Evolutionary conservation across 2,888 invertebrate genomes (phyloP).

Genomic region (Callimorpha dominula): DNA sequence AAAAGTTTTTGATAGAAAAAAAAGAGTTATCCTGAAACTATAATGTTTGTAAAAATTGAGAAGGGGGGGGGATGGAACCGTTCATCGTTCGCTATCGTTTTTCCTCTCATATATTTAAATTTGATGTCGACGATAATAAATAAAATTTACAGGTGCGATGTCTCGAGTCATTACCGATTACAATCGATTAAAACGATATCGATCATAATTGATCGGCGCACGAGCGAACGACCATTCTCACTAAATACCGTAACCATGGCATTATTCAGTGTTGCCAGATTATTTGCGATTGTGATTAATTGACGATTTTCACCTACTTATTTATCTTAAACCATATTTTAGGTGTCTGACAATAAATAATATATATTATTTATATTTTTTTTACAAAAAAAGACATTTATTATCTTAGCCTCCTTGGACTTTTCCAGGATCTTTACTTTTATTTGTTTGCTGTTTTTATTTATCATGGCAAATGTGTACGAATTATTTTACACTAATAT

Average conservation of each 20-base stretch:
- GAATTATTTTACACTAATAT: no score
- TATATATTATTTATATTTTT: no score
- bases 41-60: not conserved
- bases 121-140: conserved; percentile 42
- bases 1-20: no score
- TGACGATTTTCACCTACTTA: not conserved
- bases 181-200: conserved; percentile 77
- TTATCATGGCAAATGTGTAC: no score
- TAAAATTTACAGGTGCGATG: conserved; percentile 73
- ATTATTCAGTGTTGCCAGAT: conserved; percentile 43
- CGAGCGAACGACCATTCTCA: conserved; percentile 67
- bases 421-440: no score
- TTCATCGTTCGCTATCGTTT: conserved; percentile 2
- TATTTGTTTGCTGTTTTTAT: no score
- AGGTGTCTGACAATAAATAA: no score
- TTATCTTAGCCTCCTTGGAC: no score
- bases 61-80: not conserved
- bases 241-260: conserved; percentile 49
- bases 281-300: conserved; percentile 20
- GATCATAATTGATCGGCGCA: conserved; percentile 75
- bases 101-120: conserved; percentile 25
- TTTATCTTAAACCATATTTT: not conserved
- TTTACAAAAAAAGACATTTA: no score
- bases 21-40: no score
- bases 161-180: conserved; percentile 79